Conservation (phyloP, 2,797 vertebrate genomes). For the Rousettus madagascariensis region DNA sequence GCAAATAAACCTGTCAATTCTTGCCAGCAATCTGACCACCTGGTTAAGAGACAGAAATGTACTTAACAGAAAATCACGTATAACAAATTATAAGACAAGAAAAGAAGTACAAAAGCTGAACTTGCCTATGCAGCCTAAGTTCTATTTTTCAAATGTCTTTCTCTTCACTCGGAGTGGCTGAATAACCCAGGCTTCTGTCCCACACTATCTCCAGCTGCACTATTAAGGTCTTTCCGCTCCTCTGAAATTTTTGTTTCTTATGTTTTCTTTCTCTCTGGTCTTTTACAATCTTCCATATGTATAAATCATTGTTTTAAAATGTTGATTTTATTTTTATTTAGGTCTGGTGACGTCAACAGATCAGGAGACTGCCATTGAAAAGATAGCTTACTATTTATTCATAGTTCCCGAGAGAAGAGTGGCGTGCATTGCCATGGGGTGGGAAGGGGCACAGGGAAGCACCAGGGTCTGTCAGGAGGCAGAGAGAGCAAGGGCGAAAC, state of each 20-base stretch:
- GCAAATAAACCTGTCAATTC: neutral
- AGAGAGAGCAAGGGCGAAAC: no score
- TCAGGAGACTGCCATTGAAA: neutral
- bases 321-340: neutral
- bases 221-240: neutral
- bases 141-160: neutral
- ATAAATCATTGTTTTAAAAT: neutral
- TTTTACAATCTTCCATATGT: neutral
- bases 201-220: neutral
- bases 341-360: neutral
- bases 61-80: neutral
- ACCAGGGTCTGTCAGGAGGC: neutral
- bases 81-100: neutral
- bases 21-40: neutral
- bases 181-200: neutral
- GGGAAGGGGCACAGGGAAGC: neutral
- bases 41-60: neutral
- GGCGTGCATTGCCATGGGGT: rapidly evolving
- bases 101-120: neutral
- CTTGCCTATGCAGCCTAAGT: neutral
- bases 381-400: neutral
- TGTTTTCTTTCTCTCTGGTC: neutral
- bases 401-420: neutral
- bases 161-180: neutral
- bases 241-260: neutral